phyloP scores from a whole-genome alignment of 2,113 vertebrate genomes.

The Tichodroma muraria region DNA sequence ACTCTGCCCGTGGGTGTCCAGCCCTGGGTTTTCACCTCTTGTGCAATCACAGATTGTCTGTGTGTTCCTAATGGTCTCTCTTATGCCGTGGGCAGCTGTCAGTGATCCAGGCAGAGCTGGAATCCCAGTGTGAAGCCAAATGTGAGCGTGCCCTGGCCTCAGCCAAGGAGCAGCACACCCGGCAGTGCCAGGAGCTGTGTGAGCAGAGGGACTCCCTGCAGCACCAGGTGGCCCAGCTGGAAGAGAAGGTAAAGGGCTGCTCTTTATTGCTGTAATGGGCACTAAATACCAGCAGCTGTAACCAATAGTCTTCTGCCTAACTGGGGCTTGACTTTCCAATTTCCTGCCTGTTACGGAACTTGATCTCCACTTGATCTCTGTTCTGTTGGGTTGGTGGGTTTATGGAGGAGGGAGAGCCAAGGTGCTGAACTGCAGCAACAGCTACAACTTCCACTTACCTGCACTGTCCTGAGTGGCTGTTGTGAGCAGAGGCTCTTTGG shows the following conservation, averaged over 20 bases:
- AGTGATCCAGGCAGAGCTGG: slow-evolving; percentile 81
- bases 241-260: slow-evolving; percentile 75
- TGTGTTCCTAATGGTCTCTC: neutral
- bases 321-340: neutral
- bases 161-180: slow-evolving; percentile 74
- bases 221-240: slow-evolving; percentile 72
- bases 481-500: neutral
- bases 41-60: neutral
- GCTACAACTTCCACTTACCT: neutral
- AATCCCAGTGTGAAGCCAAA: slow-evolving; percentile 80
- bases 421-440: neutral
- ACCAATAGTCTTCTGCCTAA: neutral
- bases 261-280: neutral
- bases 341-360: neutral
- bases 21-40: neutral
- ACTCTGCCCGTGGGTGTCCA: neutral
- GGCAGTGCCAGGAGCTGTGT: slow-evolving; percentile 72
- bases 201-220: slow-evolving; percentile 78
- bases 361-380: neutral
- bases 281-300: neutral
- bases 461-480: neutral
- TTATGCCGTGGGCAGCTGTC: slow-evolving; percentile 60
- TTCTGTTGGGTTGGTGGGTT: neutral
- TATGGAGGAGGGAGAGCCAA: neutral
- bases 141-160: slow-evolving; percentile 73